Conservation (phyloP, 1,140 invertebrate genomes). For the Lepeophtheirus salmonis region DNA sequence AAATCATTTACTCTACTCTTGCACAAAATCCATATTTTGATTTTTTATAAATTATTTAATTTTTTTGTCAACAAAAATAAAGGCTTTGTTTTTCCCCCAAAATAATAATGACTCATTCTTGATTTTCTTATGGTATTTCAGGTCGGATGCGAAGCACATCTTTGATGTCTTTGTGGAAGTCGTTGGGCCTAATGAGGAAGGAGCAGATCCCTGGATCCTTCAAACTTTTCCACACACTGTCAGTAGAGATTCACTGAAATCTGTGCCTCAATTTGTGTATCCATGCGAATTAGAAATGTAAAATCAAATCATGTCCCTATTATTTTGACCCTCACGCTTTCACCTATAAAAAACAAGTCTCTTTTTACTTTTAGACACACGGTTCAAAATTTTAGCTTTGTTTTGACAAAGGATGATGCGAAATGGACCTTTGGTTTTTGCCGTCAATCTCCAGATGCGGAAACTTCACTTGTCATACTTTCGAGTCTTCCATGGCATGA, state of each 20-base stretch:
- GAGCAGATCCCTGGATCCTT: constrained; percentile 44
- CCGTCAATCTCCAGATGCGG: constrained; percentile 61
- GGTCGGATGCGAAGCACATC: constrained; percentile 53
- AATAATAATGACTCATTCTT: too few species aligned
- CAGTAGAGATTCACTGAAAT: constrained; percentile 44
- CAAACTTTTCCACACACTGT: constrained; percentile 51
- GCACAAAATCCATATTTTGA: too few species aligned
- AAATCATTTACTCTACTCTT: too few species aligned
- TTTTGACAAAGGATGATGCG: constrained; percentile 72
- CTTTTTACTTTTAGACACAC: constrained; percentile 35
- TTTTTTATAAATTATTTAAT: too few species aligned
- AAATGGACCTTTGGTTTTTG: constrained; percentile 93
- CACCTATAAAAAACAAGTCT: constrained; percentile 14
- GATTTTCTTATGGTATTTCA: constrained; percentile 33
- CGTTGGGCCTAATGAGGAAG: constrained; percentile 28
- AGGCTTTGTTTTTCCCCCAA: too few species aligned
- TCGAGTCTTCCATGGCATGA: constrained; percentile 88
- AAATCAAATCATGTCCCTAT: constrained; percentile 22
- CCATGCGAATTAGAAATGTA: constrained; percentile 61
- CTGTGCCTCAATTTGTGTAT: constrained; percentile 62
- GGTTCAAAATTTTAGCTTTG: constrained; percentile 76
- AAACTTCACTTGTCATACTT: constrained; percentile 52
- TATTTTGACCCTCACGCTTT: not conserved
- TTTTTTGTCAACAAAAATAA: too few species aligned
- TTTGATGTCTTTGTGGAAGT: constrained; percentile 69